Conservation (phyloP, 2,797 vertebrate genomes). For the Mycteria americana region DNA sequence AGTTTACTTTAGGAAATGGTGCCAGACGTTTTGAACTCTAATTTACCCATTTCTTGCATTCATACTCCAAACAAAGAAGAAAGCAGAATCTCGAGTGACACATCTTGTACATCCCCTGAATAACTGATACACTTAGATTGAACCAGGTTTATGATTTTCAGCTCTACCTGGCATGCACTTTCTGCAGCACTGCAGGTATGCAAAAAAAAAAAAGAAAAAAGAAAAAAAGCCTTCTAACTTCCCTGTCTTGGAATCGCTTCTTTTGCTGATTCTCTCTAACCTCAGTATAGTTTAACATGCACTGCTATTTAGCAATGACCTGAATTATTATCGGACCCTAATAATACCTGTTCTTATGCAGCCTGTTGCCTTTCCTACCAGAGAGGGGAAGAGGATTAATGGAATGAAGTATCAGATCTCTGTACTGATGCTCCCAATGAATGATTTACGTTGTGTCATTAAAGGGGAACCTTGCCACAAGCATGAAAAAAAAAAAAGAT, state of each 20-base stretch:
- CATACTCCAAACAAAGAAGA: background rate
- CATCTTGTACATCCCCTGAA: background rate
- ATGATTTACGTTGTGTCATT: background rate
- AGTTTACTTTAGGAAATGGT: slow-evolving; percentile 16
- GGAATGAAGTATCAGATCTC: background rate
- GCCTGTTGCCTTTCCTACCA: background rate
- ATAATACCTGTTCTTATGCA: background rate
- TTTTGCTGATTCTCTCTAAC: background rate
- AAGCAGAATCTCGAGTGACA: background rate
- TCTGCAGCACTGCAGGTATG: background rate
- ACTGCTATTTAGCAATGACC: background rate
- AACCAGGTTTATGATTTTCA: background rate
- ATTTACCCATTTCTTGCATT: background rate
- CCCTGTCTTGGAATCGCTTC: background rate
- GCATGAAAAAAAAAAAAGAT: background rate
- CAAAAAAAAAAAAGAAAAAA: too few relatives aligned
- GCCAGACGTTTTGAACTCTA: background rate
- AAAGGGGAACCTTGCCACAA: background rate
- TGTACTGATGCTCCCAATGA: background rate
- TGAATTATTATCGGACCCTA: background rate
- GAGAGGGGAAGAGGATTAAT: background rate
- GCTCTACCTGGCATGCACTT: background rate
- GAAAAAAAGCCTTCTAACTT: background rate
- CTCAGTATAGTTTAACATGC: fast-evolving
- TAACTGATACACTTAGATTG: background rate